Percentiles rank a stretch among this genome's conserved stretches.
These are phyloP conservation scores for rat (Rattus norvegicus) DNA, from an alignment of 2,113 vertebrate genomes.

Conservation along the genomic window DNA sequence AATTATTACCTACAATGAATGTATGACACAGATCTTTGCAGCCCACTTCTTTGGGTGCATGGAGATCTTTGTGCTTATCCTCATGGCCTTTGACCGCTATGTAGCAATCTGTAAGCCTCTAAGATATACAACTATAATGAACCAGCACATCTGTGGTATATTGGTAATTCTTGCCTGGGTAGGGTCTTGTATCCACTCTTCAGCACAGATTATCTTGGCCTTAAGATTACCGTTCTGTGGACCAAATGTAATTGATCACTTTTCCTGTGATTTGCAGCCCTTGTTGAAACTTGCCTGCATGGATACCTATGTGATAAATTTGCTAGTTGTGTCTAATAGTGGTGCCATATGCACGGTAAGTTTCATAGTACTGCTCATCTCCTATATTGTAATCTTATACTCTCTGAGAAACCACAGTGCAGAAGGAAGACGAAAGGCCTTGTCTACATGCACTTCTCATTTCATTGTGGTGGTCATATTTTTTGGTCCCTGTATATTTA, in stretches of 20 bases:
- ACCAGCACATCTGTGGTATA: background rate
- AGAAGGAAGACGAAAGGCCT: background rate
- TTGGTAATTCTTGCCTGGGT: background rate
- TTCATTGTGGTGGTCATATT: background rate
- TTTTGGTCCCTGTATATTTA: conserved; percentile 29
- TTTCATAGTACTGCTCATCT: background rate
- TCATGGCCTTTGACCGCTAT: background rate
- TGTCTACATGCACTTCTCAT: background rate
- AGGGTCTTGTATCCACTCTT: background rate
- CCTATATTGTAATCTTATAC: background rate
- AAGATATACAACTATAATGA: conserved; percentile 1
- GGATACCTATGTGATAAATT: background rate
- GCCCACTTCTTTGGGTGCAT: background rate
- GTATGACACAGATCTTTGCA: background rate
- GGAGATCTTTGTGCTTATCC: conserved; percentile 1
- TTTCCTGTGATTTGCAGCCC: background rate
- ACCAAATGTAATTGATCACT: conserved; percentile 2
- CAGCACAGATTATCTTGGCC: background rate
- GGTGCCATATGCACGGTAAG: background rate
- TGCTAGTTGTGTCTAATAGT: background rate
- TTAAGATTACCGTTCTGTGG: conserved; percentile 13
- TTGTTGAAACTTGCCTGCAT: conserved; percentile 22
- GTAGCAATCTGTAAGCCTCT: background rate
- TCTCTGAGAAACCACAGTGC: background rate
- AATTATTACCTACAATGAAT: background rate